Evolutionary conservation across 2,888 invertebrate genomes (phyloP).

Genomic region (Microctonus aethiopoides): DNA sequence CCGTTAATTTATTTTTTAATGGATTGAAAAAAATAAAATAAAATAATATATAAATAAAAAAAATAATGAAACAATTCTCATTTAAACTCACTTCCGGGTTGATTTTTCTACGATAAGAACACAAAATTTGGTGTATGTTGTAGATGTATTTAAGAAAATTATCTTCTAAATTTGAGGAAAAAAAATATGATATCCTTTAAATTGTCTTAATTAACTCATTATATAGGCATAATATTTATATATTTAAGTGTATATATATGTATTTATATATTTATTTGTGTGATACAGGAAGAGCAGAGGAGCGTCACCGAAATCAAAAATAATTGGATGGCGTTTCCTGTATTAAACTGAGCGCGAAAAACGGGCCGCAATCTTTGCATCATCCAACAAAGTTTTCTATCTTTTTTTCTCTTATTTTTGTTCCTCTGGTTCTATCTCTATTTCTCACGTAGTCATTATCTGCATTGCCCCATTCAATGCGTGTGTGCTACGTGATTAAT

Average conservation of each 20-base stretch:
- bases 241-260: not conserved
- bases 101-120: not conserved
- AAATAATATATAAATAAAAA: not conserved
- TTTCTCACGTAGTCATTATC: not conserved
- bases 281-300: conserved; percentile 18
- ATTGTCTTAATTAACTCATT: not conserved
- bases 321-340: conserved; percentile 32
- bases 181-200: not conserved
- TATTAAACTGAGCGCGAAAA: conserved; percentile 34
- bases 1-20: conserved; percentile 41
- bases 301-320: conserved; percentile 20
- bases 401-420: not conserved
- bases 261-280: not conserved
- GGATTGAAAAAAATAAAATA: conserved; percentile 20
- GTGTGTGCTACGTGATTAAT: conserved; percentile 22
- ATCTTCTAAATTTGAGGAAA: not conserved
- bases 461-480: conserved; percentile 8
- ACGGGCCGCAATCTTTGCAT: conserved; percentile 17
- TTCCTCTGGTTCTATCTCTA: not conserved
- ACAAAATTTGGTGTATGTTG: not conserved
- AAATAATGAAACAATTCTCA: not conserved
- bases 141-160: not conserved
- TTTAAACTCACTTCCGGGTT: conserved; percentile 7
- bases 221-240: not conserved
- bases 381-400: conserved; percentile 2